Evolutionary conservation across 2,113 vertebrate genomes (phyloP).

Genomic region (Menidia beryllina): DNA sequence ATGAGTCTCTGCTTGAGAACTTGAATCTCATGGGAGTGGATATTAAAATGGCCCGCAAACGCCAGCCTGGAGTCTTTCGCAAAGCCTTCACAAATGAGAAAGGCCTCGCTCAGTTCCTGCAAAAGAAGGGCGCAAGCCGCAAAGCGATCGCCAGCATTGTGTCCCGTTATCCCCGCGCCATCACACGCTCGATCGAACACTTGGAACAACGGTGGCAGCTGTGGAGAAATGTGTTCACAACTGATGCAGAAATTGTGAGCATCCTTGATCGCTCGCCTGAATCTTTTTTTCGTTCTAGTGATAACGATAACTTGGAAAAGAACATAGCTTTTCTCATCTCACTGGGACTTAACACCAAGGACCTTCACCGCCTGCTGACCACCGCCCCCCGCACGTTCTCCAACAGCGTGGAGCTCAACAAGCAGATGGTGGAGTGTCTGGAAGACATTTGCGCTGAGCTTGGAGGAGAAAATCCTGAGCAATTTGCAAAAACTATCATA

Average conservation of each 20-base stretch:
- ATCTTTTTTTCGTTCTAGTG: constrained; percentile 85
- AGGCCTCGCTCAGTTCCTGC: constrained; percentile 78
- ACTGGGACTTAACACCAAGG: constrained; percentile 75
- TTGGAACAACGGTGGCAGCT: constrained; percentile 83
- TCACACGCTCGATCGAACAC: constrained; percentile 78
- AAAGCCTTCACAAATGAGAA: constrained; percentile 78
- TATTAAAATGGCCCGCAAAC: constrained; percentile 72
- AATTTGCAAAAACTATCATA: constrained; percentile 80
- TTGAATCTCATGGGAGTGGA: constrained; percentile 82
- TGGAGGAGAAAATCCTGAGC: constrained; percentile 67
- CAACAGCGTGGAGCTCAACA: constrained; percentile 83
- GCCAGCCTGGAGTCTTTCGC: constrained; percentile 80
- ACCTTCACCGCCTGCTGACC: constrained; percentile 81
- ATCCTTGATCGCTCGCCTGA: constrained; percentile 84
- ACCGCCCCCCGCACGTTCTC: constrained; percentile 84
- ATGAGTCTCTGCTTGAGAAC: constrained; percentile 78
- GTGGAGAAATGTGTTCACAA: constrained; percentile 82
- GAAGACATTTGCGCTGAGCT: constrained; percentile 71
- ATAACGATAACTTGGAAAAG: constrained; percentile 82
- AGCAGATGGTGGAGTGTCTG: constrained; percentile 79
- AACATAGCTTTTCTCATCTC: constrained; percentile 83
- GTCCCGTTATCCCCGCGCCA: constrained; percentile 82
- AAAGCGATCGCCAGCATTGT: constrained; percentile 81
- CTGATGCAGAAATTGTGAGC: constrained; percentile 80
- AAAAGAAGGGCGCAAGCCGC: constrained; percentile 79